Percentiles rank a stretch among this genome's conserved stretches.
Conservation (phyloP, 2,797 vertebrate genomes). For the Petrocephalus schoutedeni region DNA sequence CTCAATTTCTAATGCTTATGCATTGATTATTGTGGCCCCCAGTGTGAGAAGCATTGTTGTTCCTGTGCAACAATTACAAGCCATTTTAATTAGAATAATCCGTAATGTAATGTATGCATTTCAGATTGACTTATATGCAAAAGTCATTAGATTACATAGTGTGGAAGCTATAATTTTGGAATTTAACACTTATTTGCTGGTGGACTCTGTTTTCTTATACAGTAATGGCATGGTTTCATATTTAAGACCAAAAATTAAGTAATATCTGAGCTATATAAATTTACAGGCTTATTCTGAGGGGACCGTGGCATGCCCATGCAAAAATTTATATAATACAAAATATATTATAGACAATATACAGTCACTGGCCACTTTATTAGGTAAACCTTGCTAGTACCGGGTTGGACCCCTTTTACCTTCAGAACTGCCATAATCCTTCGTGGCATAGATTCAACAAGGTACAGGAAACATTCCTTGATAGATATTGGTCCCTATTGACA, state of each 20-base stretch:
- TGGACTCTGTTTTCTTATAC: background rate
- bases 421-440: too few relatives aligned
- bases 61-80: background rate
- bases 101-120: background rate
- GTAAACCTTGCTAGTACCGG: too few relatives aligned
- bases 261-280: background rate
- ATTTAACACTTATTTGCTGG: background rate
- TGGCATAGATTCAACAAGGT: too few relatives aligned
- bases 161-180: background rate
- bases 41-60: background rate
- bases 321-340: too few relatives aligned
- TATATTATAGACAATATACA: too few relatives aligned
- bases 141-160: background rate
- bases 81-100: slow-evolving; percentile 2
- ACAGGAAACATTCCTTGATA: too few relatives aligned
- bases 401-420: too few relatives aligned
- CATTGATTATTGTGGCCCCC: background rate
- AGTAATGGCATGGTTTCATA: background rate
- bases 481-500: too few relatives aligned
- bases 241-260: background rate
- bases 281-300: background rate
- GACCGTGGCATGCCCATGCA: background rate
- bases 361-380: too few relatives aligned
- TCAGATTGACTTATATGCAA: background rate
- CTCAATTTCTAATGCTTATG: background rate